These are phyloP conservation scores for Dastarcus helophoroides DNA, from an alignment of 2,888 invertebrate species.

Conservation along the genomic window DNA sequence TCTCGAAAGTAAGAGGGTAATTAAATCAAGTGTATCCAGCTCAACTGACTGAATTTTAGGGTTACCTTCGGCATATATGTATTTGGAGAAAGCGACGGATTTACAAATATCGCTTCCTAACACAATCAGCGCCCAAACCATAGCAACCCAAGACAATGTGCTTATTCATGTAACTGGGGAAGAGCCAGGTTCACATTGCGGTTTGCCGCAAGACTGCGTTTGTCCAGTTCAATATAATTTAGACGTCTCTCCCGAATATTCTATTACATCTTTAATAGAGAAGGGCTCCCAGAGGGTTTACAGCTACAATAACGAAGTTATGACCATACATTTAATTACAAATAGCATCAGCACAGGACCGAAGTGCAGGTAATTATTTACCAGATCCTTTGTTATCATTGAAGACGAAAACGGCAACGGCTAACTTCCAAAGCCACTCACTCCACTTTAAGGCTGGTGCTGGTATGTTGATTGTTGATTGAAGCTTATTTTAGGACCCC, in stretches of 20 bases:
- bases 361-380: conserved; percentile 22
- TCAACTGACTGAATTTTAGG: conserved; percentile 17
- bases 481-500: conserved; percentile 16
- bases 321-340: conserved; percentile 27
- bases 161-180: conserved; percentile 24
- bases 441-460: background rate
- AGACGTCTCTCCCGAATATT: conserved; percentile 26
- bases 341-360: conserved; percentile 26
- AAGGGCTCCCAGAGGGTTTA: conserved; percentile 27
- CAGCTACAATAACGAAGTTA: conserved; percentile 24
- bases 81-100: conserved; percentile 28
- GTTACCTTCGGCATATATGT: conserved; percentile 27
- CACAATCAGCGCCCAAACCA: conserved; percentile 20
- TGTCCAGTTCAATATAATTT: conserved; percentile 29
- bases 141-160: conserved; percentile 20
- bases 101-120: conserved; percentile 26
- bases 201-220: conserved; percentile 23
- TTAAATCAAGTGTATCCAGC: background rate
- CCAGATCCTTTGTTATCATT: conserved; percentile 4
- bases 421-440: background rate
- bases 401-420: background rate
- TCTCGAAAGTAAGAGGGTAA: conserved; percentile 21
- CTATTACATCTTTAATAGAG: conserved; percentile 22
- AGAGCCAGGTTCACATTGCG: conserved; percentile 24
- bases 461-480: background rate